Evolutionary conservation across 2,888 invertebrate genomes (phyloP).

Genomic region (Nomada flava): DNA sequence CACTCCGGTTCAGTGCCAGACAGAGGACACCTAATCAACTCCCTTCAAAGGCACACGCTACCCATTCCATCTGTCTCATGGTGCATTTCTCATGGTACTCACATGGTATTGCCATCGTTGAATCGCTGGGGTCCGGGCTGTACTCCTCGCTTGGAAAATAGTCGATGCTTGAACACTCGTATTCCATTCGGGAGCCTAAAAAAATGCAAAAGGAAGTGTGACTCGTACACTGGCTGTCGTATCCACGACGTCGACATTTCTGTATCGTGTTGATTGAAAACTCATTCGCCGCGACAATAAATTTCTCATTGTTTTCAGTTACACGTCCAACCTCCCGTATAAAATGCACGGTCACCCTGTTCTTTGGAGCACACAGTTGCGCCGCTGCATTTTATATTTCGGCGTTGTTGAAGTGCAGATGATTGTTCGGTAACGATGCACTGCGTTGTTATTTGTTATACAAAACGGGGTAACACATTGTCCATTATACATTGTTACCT

Average conservation of each 20-base stretch:
- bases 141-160: slow-evolving; percentile 95
- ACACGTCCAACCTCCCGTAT: background rate
- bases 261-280: slow-evolving; percentile 20
- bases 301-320: slow-evolving; percentile 9
- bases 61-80: slow-evolving; percentile 51
- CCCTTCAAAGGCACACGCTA: slow-evolving; percentile 56
- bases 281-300: slow-evolving; percentile 17
- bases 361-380: too few species aligned
- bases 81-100: slow-evolving; percentile 85
- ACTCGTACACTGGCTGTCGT: slow-evolving; percentile 20
- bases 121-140: slow-evolving; percentile 94
- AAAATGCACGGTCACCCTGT: too few species aligned
- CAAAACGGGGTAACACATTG: background rate
- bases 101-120: slow-evolving; percentile 97
- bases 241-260: slow-evolving; percentile 18
- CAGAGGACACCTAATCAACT: slow-evolving; percentile 66
- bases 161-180: slow-evolving; percentile 93
- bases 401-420: background rate
- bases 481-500: background rate
- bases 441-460: background rate
- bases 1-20: slow-evolving; percentile 38
- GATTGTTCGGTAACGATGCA: background rate
- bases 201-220: slow-evolving; percentile 73
- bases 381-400: slow-evolving; percentile 1
- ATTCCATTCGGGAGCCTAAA: slow-evolving; percentile 89